Evolutionary conservation across 1,140 invertebrate species (phyloP), one percentile per base, ranked within the genome.

Genomic region (Riptortus pedestris): DNA sequence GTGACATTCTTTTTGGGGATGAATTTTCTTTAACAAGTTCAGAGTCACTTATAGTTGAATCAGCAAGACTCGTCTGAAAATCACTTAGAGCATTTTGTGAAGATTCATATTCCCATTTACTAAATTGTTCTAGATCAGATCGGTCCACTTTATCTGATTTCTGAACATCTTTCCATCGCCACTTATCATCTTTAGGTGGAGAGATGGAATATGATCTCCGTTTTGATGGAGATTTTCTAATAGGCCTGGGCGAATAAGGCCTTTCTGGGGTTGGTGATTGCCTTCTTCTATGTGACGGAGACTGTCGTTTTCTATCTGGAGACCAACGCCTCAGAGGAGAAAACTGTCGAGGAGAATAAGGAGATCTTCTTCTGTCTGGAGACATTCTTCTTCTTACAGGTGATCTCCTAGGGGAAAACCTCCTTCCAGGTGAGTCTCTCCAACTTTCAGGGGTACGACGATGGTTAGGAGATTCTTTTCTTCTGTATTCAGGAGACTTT

Each of bases 11-110:
- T 64, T 73, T 72, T 0, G 74, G 74, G 9, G 73, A 73, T 16
- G 51, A 31, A 31, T 60, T 62, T 14, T 65, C 62, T 31, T 65
- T 58, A 0, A 69, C 55, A 11, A 75, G 62, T 47, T 75, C 74
- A 9, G 73, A 69, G 64, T 76, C 74, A 66, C 71, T 74, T n/a
- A 74, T 75, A 3, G 74, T 75, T 9, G 74, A 74, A 60, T 75
- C 74, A 2, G 74, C 73, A 38, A 74, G 65, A 64, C 71, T 72
- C 1, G 63, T 43, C 26, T 64, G 63, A 47, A 38, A 59, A 18
- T 64, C 63, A 16, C 26, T 28, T 16, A 24, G 29, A 14, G 45
- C 24, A 28, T 29, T 24, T 52, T 47, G 47, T 4, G 43, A 3
- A 27, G 9, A 3, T 7, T 51, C 45, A 20, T 51, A 47, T 7